Evolutionary conservation across 2,113 vertebrate species (phyloP).

Genomic region (Pangasianodon gigas): DNA sequence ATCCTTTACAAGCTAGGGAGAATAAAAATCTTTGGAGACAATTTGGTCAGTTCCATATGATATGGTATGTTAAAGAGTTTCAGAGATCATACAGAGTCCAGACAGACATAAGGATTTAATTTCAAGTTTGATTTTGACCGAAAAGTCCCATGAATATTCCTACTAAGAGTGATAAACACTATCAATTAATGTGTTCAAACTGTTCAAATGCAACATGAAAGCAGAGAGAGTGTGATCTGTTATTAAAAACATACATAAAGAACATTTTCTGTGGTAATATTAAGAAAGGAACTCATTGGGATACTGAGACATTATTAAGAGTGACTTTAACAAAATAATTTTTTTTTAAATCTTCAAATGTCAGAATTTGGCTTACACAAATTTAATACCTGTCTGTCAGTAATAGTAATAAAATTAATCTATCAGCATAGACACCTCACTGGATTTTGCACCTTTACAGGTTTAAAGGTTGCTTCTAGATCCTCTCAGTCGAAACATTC

Average conservation of each 20-base stretch:
- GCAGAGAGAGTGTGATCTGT: background rate
- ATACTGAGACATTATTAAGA: background rate
- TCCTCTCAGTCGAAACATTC: background rate
- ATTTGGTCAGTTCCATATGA: background rate
- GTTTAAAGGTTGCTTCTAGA: background rate
- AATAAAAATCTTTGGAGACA: background rate
- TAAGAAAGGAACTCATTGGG: background rate
- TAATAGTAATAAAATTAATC: background rate
- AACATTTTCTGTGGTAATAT: background rate
- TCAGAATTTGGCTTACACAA: background rate
- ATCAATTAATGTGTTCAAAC: background rate
- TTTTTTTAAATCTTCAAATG: background rate
- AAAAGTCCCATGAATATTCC: too few species aligned
- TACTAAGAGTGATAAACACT: background rate
- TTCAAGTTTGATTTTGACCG: background rate
- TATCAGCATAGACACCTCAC: background rate
- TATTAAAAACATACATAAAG: background rate
- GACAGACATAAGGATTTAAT: background rate
- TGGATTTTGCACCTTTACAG: background rate
- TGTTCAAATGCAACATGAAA: background rate
- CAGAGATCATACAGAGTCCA: background rate
- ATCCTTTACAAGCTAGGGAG: background rate
- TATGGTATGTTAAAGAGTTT: background rate
- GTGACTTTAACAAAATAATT: background rate
- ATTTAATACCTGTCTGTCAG: background rate